Evolutionary conservation across 2,113 vertebrate genomes (phyloP), one percentile per base, ranked within the genome.

Genomic region (Colinus virginianus): DNA sequence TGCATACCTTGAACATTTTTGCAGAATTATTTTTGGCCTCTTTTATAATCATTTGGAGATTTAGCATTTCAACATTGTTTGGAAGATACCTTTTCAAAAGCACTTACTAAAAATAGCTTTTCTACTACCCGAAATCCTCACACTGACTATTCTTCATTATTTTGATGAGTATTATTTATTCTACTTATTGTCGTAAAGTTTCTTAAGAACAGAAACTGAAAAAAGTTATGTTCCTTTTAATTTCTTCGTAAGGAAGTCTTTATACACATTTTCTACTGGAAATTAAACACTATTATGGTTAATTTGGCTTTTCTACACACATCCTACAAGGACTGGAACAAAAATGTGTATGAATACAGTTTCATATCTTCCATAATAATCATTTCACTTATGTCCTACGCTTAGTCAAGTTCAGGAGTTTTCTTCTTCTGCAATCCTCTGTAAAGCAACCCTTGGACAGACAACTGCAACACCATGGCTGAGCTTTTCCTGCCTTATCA

Each of bases 1-100:
- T 71, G 68, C 38, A 61, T 1, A 0, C n/a, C 76, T 63, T 68
- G 13, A 90, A 59, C 1, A 2, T 36, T 71, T 81, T 4, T 71
- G 23, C 38, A 91, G 67, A 88, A 85, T 71, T 91, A 71, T 55
- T 91, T 93, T 42, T 82, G 67, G 62, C 34, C 34, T 84, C 51
- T 56, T 6, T 2, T 42, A 4, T 4, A 91, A 40, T 4, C 1
- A 45, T 76, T 68, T 38, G 69, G 38, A 51, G 56, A 67, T 5
- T 40, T 25, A 71, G 72, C 7, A 82, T 48, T 67, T 64, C 32
- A 32, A 68, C 11, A 20, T 38, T 69, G 30, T n/a, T 70, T 38
- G 23, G 67, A 70, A 49, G n/a, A 66, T 18, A 63, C 9, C 26
- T 76, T 71, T 45, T 28, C 12, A 6, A 36, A 53, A 45, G 36